Evolutionary conservation across 2,113 vertebrate genomes (phyloP), one percentile per base, ranked within the genome.

Genomic region (Gallinago media): DNA sequence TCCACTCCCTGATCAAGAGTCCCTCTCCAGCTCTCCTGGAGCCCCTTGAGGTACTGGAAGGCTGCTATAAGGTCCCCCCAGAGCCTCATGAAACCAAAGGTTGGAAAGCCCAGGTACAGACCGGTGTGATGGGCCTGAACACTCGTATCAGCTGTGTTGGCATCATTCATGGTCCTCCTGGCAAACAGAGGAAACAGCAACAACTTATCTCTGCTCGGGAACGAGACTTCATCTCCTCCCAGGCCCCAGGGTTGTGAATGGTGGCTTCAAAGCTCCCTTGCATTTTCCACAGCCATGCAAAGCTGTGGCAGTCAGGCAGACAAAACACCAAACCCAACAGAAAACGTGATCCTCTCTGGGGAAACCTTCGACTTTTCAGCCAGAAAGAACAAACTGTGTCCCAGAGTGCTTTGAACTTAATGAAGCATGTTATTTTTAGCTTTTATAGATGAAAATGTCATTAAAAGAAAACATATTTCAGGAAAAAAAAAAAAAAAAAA

Each of bases 381-480:
- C 90, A 96, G 65, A 87, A 81, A 49, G 80, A 46, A 44, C 58
- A 89, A 92, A 82, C 61, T 50, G 40, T 42, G 82, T 92, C 93
- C 88, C 72, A 85, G 66, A 79, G 82, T 63, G 78, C 94, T 89
- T 71, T 92, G 90, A 93, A 67, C 66, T 92, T 92, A 91, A 94
- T 67, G 79, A 91, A 80, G 52, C 52, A 1, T 89, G 83, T 75
- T 96, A 95, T 96, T 97, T 96, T 97, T 93, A 95, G 77, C 65
- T 91, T 95, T 93, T 95, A 94, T 93, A 92, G 67, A 88, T 83
- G 87, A 95, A 94, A 95, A 94, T 91, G 87, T 66, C 95, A 89
- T 88, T 96, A 91, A 96, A 85, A 85, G 70, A 49, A 95, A 96
- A 93, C 74, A 58, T 59, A 68, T 66, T 91, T 89, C 16, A 25